Percentiles rank a stretch among this genome's conserved stretches.
These are phyloP conservation scores for Melanargia galathea DNA, from an alignment of 2,888 invertebrate species.

Conservation along the genomic window DNA sequence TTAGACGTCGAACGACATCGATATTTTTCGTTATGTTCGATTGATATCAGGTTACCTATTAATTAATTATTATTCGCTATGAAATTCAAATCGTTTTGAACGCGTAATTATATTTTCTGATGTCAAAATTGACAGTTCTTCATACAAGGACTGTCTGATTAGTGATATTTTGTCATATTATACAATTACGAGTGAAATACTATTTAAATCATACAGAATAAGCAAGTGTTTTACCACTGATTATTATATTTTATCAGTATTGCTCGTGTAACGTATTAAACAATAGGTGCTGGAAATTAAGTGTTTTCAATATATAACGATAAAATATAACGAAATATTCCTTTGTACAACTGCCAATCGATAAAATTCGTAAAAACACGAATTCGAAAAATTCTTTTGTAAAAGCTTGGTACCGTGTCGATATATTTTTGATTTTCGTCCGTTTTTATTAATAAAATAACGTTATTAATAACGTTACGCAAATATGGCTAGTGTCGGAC, in stretches of 20 bases:
- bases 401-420: not conserved
- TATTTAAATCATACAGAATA: not conserved
- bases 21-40: no score
- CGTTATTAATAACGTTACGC: constrained; percentile 27
- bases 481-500: constrained; percentile 27
- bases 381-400: not conserved
- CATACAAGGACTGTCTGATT: not conserved
- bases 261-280: not conserved
- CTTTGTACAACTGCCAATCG: constrained; percentile 4
- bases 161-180: not conserved
- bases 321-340: not conserved
- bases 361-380: not conserved
- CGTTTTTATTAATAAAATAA: constrained; percentile 28
- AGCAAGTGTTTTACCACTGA: not conserved
- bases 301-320: not conserved
- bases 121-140: not conserved
- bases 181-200: not conserved
- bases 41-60: no score
- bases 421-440: constrained; percentile 30
- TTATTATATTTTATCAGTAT: no score
- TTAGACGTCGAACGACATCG: no score
- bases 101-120: not conserved
- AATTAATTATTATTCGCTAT: no score
- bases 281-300: not conserved
- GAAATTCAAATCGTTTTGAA: not conserved